Base-by-base conservation (phyloP, 2,113 vertebrate species). In the Colistium nudipinnis region DNA sequence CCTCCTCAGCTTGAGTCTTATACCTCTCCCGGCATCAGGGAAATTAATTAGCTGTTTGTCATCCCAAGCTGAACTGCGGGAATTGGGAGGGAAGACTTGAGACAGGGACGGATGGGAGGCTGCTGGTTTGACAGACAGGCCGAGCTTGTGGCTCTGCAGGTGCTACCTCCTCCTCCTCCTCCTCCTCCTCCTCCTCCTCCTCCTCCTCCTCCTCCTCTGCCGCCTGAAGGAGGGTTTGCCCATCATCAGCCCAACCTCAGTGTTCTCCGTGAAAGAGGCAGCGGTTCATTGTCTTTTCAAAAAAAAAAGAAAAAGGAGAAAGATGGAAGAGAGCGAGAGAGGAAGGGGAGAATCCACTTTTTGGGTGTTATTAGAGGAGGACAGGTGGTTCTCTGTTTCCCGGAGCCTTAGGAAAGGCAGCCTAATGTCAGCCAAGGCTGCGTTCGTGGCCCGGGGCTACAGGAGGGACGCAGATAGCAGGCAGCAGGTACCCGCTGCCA, bases 31-130 rank as follows among this genome's bases (percentile, higher is more conserved):
- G 76, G 88, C 70, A 53, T 86, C 83, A 63, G 65, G 81, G 89
- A 91, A 91, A 91, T 90, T 90, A 93, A 93, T 94, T 93, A 94
- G 92, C 83, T 91, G 89, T 90, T 94, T 90, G 86, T 84, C 89
- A 92, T 92, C 91, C 87, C 63, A 44, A 82, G 83, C 89, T 84
- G 75, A 87, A 88, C 86, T 87, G 75, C 48, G 89, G 88, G 90
- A 89, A 86, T 84, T 62, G 41, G 66, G 72, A 74, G n/a, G n/a
- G 74, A 76, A 55, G 57, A 77, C 56, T 72, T 13, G 6, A 48
- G 61, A 61, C 80, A 63, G 56, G 60, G 68, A 64, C 56, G 62
- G 73, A 83, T 63, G 56, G 78, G 59, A 68, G 61, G 65, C 43
- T 63, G 71, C 35, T 57, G 69, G 57, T 27, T 62, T 80, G 79